These are phyloP conservation scores for Aromia moschata DNA, from an alignment of 2,888 invertebrate species.

Conservation along the genomic window DNA sequence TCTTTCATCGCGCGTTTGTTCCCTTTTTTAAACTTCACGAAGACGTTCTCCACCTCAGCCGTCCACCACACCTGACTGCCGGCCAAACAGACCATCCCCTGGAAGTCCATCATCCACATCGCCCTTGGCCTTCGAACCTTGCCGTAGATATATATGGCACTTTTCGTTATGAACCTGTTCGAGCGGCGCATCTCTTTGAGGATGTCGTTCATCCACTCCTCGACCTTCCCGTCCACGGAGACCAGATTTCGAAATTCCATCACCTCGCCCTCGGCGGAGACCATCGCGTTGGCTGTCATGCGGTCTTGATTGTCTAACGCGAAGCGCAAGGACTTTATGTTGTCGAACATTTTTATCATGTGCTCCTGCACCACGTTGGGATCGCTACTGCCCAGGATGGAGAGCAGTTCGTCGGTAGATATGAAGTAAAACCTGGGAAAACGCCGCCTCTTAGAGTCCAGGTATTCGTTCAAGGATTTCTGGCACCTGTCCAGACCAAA, in stretches of 20 bases:
- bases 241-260: constrained; percentile 83
- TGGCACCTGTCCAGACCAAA: constrained; percentile 86
- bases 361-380: constrained; percentile 89
- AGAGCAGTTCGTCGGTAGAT: constrained; percentile 90
- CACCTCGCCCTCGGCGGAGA: constrained; percentile 87
- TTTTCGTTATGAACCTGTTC: constrained; percentile 86
- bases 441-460: constrained; percentile 85
- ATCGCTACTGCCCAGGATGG: constrained; percentile 87
- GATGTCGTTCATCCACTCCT: constrained; percentile 92
- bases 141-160: constrained; percentile 87
- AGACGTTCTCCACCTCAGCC: constrained; percentile 92
- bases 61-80: constrained; percentile 97
- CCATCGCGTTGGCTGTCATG: constrained; percentile 80
- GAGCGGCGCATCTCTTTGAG: constrained; percentile 85
- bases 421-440: constrained; percentile 95
- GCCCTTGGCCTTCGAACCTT: constrained; percentile 75
- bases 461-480: constrained; percentile 89
- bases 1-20: constrained; percentile 91
- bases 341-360: constrained; percentile 96
- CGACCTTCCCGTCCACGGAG: constrained; percentile 82
- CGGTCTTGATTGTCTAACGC: constrained; percentile 73
- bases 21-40: constrained; percentile 75
- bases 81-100: constrained; percentile 72
- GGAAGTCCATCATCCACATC: constrained; percentile 89
- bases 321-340: constrained; percentile 80